Conservation (phyloP, 2,888 invertebrate species). For the Gymnocheta viridis region DNA sequence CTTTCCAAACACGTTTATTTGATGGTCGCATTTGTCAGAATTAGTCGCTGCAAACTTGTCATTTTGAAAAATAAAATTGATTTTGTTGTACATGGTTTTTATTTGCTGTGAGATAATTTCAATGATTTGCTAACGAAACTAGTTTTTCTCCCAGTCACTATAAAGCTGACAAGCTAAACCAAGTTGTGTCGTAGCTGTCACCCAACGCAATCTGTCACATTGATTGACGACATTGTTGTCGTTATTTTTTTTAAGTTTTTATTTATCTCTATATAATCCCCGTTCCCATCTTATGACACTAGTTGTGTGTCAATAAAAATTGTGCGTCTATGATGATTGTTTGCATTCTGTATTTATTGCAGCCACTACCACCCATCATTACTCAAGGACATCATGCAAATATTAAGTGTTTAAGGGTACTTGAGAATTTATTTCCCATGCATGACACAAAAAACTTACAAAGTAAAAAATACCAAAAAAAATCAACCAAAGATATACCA, state of each 20-base stretch:
- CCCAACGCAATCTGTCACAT: slow-evolving; percentile 76
- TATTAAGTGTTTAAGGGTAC: slow-evolving; percentile 80
- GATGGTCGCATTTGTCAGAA: too few species aligned
- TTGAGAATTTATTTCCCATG: slow-evolving; percentile 81
- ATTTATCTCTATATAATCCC: slow-evolving; percentile 63
- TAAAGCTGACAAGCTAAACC: slow-evolving; percentile 80
- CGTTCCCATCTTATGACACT: slow-evolving; percentile 53
- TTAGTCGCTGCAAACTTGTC: too few species aligned
- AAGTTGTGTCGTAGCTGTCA: slow-evolving; percentile 73
- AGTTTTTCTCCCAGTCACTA: slow-evolving; percentile 64
- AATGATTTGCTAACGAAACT: not conserved
- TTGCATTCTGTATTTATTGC: slow-evolving; percentile 39
- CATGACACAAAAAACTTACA: slow-evolving; percentile 56
- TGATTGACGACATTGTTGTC: slow-evolving; percentile 77
- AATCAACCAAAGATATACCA: slow-evolving; percentile 29
- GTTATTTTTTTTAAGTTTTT: slow-evolving; percentile 6
- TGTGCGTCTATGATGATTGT: slow-evolving; percentile 24
- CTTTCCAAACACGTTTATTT: too few species aligned
- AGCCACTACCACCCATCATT: slow-evolving; percentile 67
- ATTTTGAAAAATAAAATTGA: too few species aligned
- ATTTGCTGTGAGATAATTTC: too few species aligned
- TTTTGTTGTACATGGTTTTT: too few species aligned
- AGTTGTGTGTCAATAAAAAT: slow-evolving; percentile 53
- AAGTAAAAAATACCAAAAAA: slow-evolving; percentile 14
- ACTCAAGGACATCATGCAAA: slow-evolving; percentile 76